These are phyloP conservation scores for Drosophila sproati DNA, from an alignment of 1,140 invertebrate species.

Conservation along the genomic window DNA sequence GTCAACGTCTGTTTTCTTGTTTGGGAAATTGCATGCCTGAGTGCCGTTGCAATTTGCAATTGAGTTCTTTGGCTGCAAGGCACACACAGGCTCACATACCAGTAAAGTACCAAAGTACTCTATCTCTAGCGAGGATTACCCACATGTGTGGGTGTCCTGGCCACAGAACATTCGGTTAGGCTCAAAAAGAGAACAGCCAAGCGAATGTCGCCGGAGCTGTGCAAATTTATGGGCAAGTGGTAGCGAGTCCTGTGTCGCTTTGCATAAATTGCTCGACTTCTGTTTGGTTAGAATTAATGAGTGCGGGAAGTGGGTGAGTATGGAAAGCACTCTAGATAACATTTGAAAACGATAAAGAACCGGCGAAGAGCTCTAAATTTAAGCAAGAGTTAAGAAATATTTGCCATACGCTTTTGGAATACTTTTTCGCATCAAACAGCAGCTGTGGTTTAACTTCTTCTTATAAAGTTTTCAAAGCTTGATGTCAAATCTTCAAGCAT, in stretches of 20 bases:
- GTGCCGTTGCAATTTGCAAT: conserved; percentile 81
- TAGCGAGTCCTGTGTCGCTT: conserved; percentile 62
- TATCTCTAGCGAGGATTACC: conserved; percentile 11
- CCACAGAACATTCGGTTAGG: conserved; percentile 31
- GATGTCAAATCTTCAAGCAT: too few species aligned
- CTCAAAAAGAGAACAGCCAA: conserved; percentile 20
- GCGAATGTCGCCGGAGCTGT: not conserved
- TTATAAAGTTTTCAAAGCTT: not conserved
- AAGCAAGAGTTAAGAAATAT: not conserved
- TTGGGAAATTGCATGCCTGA: conserved; percentile 75
- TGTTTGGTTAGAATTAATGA: conserved; percentile 76
- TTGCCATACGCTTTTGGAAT: not conserved
- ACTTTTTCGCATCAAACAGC: not conserved
- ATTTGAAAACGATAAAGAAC: not conserved
- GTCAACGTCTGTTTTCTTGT: conserved; percentile 32
- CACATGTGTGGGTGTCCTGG: conserved; percentile 15
- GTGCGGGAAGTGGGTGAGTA: conserved; percentile 13
- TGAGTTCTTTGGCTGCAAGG: conserved; percentile 69
- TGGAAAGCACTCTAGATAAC: not conserved
- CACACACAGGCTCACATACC: conserved; percentile 12
- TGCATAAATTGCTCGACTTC: conserved; percentile 77
- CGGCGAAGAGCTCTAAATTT: not conserved
- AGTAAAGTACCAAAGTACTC: not conserved
- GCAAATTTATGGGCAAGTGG: conserved; percentile 66
- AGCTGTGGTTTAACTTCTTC: too few species aligned